Base-by-base conservation (phyloP, 2,113 vertebrate genomes). In the Nothoprocta perdicaria region DNA sequence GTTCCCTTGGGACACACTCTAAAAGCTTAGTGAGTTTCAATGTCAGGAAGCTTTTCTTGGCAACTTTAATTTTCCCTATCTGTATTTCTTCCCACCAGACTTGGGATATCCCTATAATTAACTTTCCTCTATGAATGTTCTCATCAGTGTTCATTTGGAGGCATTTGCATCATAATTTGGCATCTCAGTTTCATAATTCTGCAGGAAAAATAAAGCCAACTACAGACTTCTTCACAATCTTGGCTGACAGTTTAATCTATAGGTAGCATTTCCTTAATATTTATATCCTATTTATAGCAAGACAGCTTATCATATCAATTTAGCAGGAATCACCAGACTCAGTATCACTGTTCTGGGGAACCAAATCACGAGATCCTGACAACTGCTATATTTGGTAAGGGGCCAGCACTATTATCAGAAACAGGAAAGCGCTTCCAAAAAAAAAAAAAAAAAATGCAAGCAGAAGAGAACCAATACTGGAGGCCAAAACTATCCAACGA, bases 31-130 rank as follows among this genome's bases (percentile, higher is more conserved):
- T 31, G 48, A 13, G 11, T 86, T 77, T 95, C 92, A 95, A 84
- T 88, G 94, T 93, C 88, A 93, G 88, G 40, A 95, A 94, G 86
- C 73, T 95, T 93, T 91, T 94, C 77, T 50, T 90, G 61, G 71
- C 52, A 69, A 72, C 35, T 86, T 95, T 65, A 26, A 79, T 84
- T 93, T 90, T 90, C 29, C 65, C 29, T 84, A 0, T 41, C n/a
- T 68, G 1, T 68, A 50, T 88, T 95, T 72, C 80, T 84, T 88
- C 53, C 26, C 78, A 6, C 18, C 81, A 38, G 33, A 78, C 76
- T 80, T 67, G 41, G n/a, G 57, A 66, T 85, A 88, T 40, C 63
- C 72, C 21, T 89, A 1, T 65, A 83, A 92, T 61, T 80, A n/a
- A n/a, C 19, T 12, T 63, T 21, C 0, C 2, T 91, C 40, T 84